Conservation (phyloP, 1,140 invertebrate genomes). For the Lerema accius region DNA sequence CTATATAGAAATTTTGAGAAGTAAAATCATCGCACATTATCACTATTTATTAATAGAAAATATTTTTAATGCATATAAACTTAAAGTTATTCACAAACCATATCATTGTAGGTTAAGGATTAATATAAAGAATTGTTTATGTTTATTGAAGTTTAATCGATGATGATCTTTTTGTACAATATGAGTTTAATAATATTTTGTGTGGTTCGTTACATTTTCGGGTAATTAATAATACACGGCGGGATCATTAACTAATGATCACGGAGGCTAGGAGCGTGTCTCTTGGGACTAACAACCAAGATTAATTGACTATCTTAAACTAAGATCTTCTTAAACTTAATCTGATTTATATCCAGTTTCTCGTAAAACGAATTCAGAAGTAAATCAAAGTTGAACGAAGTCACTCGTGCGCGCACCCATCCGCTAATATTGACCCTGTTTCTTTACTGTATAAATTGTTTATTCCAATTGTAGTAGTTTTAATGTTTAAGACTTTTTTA, state of each 20-base stretch:
- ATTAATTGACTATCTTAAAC: slow-evolving; percentile 32
- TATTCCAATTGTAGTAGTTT: slow-evolving; percentile 22
- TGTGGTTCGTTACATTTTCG: slow-evolving; percentile 10
- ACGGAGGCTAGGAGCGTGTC: slow-evolving; percentile 11
- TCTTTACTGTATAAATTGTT: slow-evolving; percentile 11
- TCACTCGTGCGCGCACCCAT: background rate
- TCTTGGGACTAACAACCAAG: slow-evolving; percentile 20
- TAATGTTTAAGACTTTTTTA: slow-evolving; percentile 26
- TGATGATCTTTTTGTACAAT: too few relatives aligned
- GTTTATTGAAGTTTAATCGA: slow-evolving; percentile 14
- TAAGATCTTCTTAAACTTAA: too few relatives aligned
- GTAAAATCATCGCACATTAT: slow-evolving; percentile 15
- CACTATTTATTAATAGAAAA: slow-evolving; percentile 6
- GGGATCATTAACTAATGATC: slow-evolving; percentile 21
- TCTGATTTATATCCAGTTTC: slow-evolving; percentile 18
- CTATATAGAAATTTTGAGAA: background rate
- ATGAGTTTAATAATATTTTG: too few relatives aligned
- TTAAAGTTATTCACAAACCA: slow-evolving; percentile 52
- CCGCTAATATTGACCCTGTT: slow-evolving; percentile 5
- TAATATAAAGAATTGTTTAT: slow-evolving; percentile 6
- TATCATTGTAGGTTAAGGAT: slow-evolving; percentile 64
- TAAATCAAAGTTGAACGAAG: slow-evolving; percentile 15
- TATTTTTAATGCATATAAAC: slow-evolving; percentile 37
- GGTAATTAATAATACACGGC: slow-evolving; percentile 22
- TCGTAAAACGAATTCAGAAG: slow-evolving; percentile 17